Base-by-base conservation (phyloP, 92 coral and sea anemone species). In the Chrysogorgia sp. region DNA sequence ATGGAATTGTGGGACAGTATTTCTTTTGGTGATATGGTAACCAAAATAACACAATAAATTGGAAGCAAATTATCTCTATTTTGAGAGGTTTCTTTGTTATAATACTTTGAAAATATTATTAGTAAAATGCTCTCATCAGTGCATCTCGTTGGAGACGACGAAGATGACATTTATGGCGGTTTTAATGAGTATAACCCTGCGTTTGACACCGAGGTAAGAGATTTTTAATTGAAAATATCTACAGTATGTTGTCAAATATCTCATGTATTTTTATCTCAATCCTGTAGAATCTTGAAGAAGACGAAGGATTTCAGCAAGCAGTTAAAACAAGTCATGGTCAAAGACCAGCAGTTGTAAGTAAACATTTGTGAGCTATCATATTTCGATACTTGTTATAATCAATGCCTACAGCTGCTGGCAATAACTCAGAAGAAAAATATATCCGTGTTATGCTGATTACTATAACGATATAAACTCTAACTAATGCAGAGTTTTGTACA, bases 281-380 rank as follows among this genome's bases (percentile, higher is more conserved):
- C 15, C n/a, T 47, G n/a, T 71, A 94, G 98, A 94, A 94, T 69
- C 97, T 94, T 41, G 98, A 91, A 76, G 98, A 94, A 68, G 98
- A 94, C 85, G 97, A 94, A 82, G 98, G 87, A 33, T 89, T 94
- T 57, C 98, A 94, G 41, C 98, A 94, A 82, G 98, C 98, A 15
- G 76, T 94, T 31, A 94, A 87, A 63, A 94, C 98, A 50, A 94
- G 98, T 47, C 98, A 94, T 91, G 98, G 98, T 24, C 98, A 94
- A 62, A 87, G 98, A 80, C 98, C 98, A 47, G 98, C 97, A 71
- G 91, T 94, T 81, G 98, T 94, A 72, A 81, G 89, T 71, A 31
- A 12, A 47, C 20, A 68, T 6, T 30, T 41, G 26, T 6, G 31
- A 17, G 26, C 34, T 25, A 28, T 5, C 5, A 12, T 7, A 23